Percentiles rank a stretch among this genome's conserved stretches.
These are phyloP conservation scores for Apamea sordens DNA, from an alignment of 2,888 invertebrate species.

Conservation along the genomic window DNA sequence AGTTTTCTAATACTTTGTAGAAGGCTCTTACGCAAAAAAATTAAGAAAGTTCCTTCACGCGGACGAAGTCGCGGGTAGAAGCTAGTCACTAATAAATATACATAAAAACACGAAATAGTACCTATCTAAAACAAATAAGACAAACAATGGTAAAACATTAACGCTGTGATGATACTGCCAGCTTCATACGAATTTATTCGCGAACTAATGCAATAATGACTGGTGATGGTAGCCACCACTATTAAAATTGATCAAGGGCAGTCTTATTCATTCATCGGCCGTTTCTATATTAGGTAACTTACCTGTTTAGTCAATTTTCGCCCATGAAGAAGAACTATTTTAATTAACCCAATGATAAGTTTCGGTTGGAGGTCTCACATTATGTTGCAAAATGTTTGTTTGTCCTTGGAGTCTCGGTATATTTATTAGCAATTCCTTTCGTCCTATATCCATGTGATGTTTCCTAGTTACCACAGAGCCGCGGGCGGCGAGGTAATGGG, in stretches of 20 bases:
- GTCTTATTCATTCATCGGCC: not conserved
- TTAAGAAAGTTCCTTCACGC: too few species aligned
- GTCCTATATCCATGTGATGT: slow-evolving; percentile 55
- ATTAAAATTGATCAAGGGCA: not conserved
- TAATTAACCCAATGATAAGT: not conserved
- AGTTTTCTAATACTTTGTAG: too few species aligned
- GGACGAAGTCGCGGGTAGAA: too few species aligned
- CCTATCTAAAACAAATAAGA: not conserved
- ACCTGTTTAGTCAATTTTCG: not conserved
- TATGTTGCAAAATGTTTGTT: not conserved
- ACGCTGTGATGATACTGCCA: not conserved
- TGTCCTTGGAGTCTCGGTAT: not conserved
- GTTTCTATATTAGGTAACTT: not conserved
- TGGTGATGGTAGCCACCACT: not conserved
- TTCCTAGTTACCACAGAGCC: slow-evolving; percentile 75
- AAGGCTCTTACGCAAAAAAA: too few species aligned
- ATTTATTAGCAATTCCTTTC: slow-evolving; percentile 45
- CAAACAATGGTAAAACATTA: not conserved
- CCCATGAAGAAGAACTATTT: not conserved
- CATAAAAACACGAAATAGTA: not conserved
- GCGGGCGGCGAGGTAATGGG: slow-evolving; percentile 84
- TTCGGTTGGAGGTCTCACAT: not conserved
- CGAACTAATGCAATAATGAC: not conserved
- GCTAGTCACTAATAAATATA: not conserved
- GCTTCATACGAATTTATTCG: not conserved